phyloP scores from a whole-genome alignment of 2,888 invertebrate genomes.

The Mantis religiosa region DNA sequence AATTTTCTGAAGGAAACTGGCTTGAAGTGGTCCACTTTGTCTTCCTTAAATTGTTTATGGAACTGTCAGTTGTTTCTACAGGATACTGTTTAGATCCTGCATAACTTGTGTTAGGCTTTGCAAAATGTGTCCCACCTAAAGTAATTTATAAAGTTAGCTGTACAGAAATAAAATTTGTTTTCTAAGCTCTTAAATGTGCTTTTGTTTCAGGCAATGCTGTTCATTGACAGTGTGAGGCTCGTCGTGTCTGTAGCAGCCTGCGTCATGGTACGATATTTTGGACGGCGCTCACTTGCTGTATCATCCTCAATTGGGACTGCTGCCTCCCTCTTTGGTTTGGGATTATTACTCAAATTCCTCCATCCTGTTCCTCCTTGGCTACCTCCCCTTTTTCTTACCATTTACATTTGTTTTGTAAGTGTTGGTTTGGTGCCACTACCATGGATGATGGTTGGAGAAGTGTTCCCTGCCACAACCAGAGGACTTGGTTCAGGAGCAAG shows the following conservation, averaged over 20 bases:
- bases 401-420: conserved; percentile 57
- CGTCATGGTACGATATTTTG: conserved; percentile 56
- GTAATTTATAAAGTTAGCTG: too few species aligned
- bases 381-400: conserved; percentile 51
- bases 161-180: too few species aligned
- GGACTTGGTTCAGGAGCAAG: conserved; percentile 65
- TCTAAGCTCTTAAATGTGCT: too few species aligned
- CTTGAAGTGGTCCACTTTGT: too few species aligned
- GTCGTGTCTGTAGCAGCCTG: conserved; percentile 60
- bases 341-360: conserved; percentile 37
- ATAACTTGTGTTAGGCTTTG: too few species aligned
- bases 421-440: conserved; percentile 64
- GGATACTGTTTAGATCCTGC: too few species aligned
- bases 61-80: too few species aligned
- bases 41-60: too few species aligned
- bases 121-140: too few species aligned
- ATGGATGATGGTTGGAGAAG: conserved; percentile 71
- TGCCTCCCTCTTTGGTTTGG: conserved; percentile 54
- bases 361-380: conserved; percentile 41
- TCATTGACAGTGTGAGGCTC: conserved; percentile 61
- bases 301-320: conserved; percentile 61
- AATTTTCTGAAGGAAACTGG: too few species aligned
- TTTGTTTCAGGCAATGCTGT: conserved; percentile 46
- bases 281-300: conserved; percentile 60
- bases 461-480: conserved; percentile 57